Conservation (phyloP, 35 echinoderm and acorn worm genomes). For the Holothuria glaberrima region DNA sequence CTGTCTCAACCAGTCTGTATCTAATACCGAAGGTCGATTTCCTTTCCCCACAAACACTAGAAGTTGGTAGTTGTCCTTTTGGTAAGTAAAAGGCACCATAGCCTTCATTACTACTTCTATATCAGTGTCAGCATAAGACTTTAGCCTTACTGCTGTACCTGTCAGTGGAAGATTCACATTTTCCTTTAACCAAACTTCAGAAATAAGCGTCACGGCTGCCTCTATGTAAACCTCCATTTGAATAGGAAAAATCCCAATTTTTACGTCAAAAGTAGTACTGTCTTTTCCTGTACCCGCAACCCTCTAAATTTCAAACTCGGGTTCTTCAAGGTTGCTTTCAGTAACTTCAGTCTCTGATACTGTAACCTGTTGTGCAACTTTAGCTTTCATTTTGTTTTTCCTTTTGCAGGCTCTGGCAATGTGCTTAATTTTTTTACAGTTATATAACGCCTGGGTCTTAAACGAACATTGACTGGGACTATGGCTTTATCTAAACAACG, state of each 20-base stretch:
- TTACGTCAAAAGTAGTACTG: neutral
- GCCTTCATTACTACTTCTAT: neutral
- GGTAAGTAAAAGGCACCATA: neutral
- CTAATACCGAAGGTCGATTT: neutral
- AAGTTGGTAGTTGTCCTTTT: neutral
- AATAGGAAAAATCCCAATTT: neutral
- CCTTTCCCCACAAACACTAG: slow-evolving; percentile 3
- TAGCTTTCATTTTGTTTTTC: neutral
- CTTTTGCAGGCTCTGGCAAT: slow-evolving; percentile 43
- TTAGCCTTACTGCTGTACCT: neutral
- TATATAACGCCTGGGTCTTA: slow-evolving; percentile 22
- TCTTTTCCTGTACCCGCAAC: neutral
- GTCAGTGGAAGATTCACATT: neutral
- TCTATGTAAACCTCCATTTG: slow-evolving; percentile 29
- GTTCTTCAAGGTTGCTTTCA: slow-evolving; percentile 12
- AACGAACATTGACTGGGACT: slow-evolving; percentile 4
- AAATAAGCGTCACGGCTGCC: neutral
- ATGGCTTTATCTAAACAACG: slow-evolving; percentile 11
- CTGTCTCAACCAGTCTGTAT: neutral
- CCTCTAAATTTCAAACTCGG: neutral
- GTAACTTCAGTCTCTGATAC: neutral
- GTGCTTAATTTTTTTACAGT: slow-evolving; percentile 53
- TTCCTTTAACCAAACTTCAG: neutral
- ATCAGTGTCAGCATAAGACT: neutral
- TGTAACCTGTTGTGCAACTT: slow-evolving; percentile 2